Base-by-base conservation (phyloP, 2,888 invertebrate species). In the Morpho helenor region DNA sequence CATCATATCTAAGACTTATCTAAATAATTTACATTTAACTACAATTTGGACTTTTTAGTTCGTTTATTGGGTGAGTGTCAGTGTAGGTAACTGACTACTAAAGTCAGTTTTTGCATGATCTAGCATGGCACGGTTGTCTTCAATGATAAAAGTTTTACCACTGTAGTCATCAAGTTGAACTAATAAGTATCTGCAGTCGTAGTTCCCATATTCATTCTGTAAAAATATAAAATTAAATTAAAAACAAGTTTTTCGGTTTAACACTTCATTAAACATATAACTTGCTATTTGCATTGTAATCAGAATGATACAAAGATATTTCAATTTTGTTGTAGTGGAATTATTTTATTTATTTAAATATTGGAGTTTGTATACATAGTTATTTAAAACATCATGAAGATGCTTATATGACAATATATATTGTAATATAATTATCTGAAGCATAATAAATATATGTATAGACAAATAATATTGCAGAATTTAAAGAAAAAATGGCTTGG, bases 101-200 rank as follows among this genome's bases (percentile, higher is more conserved):
- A 75, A 73, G 2, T 73, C 72, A 40, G 68, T 46, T 66, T 76
- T 80, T 23, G 62, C 50, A 44, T 73, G 75, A 64, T 91, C 90
- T 43, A 90, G 65, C 66, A 80, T 80, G 39, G 87, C 87, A 72
- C 95, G 91, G 72, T 96, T 96, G 73, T 96, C 96, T 87, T 96
- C 96, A 66, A 96, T 82, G 46, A 96, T 92, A 56, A 98, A 95
- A 7, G 94, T 94, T 68, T 93, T 93, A 45, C 93, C 92, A 9
- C 94, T 93, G 75, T 94, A 94, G 74, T 96, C 95, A 76, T 97
- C 95, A 42, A 97, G 84, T 81, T 97, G 95, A 3, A 97, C 95
- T 73, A 96, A 93, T 55, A 98, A 79, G 77, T 97, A 98, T 65
- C 96, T 92, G 77, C 96, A 98, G 67, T 95, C 93, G 74, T 94